A percentile compares a stretch with the other conserved stretches of the same genome.
phyloP scores from a whole-genome alignment of 2,113 vertebrate species.

The Rhinopomastus cyanomelas region DNA sequence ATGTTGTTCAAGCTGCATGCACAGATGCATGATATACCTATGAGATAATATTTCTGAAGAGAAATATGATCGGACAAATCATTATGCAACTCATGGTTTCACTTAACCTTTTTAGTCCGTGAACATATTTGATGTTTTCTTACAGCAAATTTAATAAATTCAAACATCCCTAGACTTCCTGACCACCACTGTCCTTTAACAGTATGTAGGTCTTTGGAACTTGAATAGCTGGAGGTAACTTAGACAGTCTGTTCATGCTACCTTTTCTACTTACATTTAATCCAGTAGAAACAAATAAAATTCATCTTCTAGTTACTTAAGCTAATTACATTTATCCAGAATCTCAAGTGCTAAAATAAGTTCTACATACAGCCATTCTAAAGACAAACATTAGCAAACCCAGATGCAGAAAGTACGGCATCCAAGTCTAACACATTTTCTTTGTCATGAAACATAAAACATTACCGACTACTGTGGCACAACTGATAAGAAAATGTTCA shows the following conservation, averaged over 20 bases:
- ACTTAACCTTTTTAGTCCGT: constrained; percentile 60
- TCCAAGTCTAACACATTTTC: constrained; percentile 72
- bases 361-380: constrained; percentile 40
- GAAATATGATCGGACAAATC: constrained; percentile 57
- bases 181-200: constrained; percentile 48
- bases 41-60: constrained; percentile 37
- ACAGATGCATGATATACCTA: background rate
- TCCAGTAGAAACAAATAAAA: constrained; percentile 66
- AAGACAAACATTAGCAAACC: constrained; percentile 70
- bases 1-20: background rate
- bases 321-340: constrained; percentile 66
- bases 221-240: constrained; percentile 36
- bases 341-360: constrained; percentile 34
- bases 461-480: background rate
- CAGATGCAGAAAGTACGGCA: constrained; percentile 69
- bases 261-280: constrained; percentile 62
- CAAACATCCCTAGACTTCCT: constrained; percentile 66
- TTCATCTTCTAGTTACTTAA: constrained; percentile 72
- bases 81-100: constrained; percentile 51
- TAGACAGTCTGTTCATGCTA: constrained; percentile 35
- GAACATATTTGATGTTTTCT: constrained; percentile 38
- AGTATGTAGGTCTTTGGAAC: constrained; percentile 28
- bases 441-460: constrained; percentile 60
- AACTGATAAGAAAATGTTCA: constrained; percentile 3
- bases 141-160: constrained; percentile 72